Conservation (phyloP, 2,797 vertebrate species). For the Pangasius sanitwongsei region DNA sequence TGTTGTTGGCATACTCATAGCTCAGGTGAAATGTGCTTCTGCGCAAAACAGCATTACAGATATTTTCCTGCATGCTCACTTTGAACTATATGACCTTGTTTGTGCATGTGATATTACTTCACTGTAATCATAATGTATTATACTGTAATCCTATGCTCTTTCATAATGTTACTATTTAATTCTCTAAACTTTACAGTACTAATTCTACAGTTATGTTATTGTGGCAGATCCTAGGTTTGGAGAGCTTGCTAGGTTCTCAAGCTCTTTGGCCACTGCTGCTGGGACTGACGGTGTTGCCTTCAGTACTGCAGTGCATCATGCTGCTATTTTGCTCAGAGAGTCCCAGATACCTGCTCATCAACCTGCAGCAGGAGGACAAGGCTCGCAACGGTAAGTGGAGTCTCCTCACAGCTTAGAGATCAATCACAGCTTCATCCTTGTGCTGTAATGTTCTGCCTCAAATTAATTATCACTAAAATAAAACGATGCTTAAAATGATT, state of each 20-base stretch:
- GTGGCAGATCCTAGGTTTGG: slow-evolving; percentile 83
- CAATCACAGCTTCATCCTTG: neutral
- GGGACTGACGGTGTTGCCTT: slow-evolving; percentile 80
- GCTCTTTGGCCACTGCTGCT: slow-evolving; percentile 83
- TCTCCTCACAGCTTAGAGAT: neutral
- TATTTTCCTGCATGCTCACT: neutral
- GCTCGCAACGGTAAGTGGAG: slow-evolving; percentile 77
- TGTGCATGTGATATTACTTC: too few relatives aligned
- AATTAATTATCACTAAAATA: neutral
- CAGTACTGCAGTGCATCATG: slow-evolving; percentile 78
- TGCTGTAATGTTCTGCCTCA: neutral
- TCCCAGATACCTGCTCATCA: slow-evolving; percentile 87
- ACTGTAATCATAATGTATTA: neutral
- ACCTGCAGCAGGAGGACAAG: slow-evolving; percentile 82
- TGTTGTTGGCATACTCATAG: slow-evolving; percentile 92
- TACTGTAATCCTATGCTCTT: neutral
- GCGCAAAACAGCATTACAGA: neutral
- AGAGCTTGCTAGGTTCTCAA: slow-evolving; percentile 79
- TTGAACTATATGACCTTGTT: neutral
- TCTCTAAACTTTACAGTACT: neutral
- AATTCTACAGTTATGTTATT: slow-evolving; percentile 7
- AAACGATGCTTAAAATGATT: neutral
- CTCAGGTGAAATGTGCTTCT: slow-evolving; percentile 80
- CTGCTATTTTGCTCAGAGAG: slow-evolving; percentile 88
- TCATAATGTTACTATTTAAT: neutral